Evolutionary conservation across 2,113 vertebrate species (phyloP), one percentile per base, ranked within the genome.

Genomic region (Scophthalmus maximus): DNA sequence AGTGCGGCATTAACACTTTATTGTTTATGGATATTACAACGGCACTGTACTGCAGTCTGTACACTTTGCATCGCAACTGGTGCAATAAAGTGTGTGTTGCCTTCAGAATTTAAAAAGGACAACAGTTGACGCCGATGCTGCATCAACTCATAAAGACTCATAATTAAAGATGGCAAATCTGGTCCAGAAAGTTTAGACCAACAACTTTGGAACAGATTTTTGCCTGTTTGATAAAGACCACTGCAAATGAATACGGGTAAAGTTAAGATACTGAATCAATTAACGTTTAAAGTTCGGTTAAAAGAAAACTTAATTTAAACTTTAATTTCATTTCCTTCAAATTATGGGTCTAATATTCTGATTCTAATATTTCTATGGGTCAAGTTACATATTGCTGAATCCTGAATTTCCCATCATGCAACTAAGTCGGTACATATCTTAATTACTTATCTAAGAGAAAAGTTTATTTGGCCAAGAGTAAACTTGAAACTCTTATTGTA

Each of bases 1-100:
- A 82, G 74, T 75, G 59, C 11, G 34, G 42, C 80, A 76, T 79
- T 78, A 82, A 76, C 67, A 65, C 40, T 84, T 84, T 73, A 77
- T 30, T 34, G 67, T 79, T 56, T 58, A 67, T 63, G 58, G 71
- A 68, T 85, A 80, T 81, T 68, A 84, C 67, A 69, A 23, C 30
- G 25, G 44, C 18, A 50, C 50, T 50, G 40, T 71, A 53, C 50
- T 40, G 22, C 71, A 79, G 62, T 63, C 44, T 52, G 64, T 40
- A 25, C 71, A 79, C 62, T 63, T 49, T 52, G 64, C 66, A 51
- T 60, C 70, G 11, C 63, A 62, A 44, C 6, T 20, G 12, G 7
- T 23, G 70, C 68, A 50, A 38, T 75, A 57, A 84, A 85, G 63
- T 36, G 18, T 42, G 36, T 29, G 22, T 63, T 59, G n/a, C 29